Evolutionary conservation across 2,888 invertebrate species (phyloP).

Genomic region (Lucinisca nassula): DNA sequence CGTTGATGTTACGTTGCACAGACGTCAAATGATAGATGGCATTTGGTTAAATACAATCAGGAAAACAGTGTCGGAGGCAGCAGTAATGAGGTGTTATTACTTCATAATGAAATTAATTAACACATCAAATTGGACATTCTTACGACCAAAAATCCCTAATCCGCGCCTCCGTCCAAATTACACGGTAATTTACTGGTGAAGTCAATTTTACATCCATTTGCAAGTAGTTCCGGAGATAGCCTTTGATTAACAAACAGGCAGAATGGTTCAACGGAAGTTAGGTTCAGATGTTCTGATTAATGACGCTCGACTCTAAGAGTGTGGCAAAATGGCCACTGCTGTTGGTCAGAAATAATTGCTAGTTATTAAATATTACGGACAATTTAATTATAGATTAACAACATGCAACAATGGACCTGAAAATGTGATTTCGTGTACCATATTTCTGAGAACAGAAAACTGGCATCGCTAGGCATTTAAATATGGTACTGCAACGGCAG

Average conservation of each 20-base stretch:
- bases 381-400: constrained; percentile 2
- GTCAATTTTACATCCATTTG: constrained; percentile 35
- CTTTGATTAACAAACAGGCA: constrained; percentile 42
- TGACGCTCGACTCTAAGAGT: background rate
- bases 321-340: background rate
- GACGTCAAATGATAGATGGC: no score
- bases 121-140: constrained; percentile 29
- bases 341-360: background rate
- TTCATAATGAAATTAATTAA: constrained; percentile 70
- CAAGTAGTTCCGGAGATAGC: constrained; percentile 49
- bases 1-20: no score
- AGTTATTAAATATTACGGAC: background rate
- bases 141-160: constrained; percentile 27
- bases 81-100: constrained; percentile 65
- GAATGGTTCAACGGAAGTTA: constrained; percentile 48
- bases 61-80: constrained; percentile 35
- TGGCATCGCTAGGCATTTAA: no score
- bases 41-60: background rate
- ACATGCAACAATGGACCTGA: background rate
- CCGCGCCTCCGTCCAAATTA: constrained; percentile 15
- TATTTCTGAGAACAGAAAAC: no score
- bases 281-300: constrained; percentile 27
- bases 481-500: no score
- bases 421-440: background rate
- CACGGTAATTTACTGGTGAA: constrained; percentile 9